A percentile compares a stretch with the other conserved stretches of the same genome.
Conservation (phyloP, 2,797 vertebrate genomes). For the Gadopsis marmoratus region DNA sequence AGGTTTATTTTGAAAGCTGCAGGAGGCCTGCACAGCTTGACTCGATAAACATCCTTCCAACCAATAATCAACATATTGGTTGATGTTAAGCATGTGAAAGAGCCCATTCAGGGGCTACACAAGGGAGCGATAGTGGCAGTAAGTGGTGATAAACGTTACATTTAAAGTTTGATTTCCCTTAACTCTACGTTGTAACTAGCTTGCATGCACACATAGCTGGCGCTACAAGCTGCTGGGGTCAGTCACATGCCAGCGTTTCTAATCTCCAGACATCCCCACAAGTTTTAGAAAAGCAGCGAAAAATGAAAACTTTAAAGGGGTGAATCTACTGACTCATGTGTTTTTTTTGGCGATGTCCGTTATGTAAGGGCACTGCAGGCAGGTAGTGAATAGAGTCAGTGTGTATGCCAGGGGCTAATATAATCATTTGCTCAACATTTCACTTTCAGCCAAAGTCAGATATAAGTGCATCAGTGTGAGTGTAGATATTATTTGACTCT, state of each 20-base stretch:
- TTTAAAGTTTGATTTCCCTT: not conserved
- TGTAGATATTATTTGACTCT: not conserved
- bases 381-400: constrained; percentile 53
- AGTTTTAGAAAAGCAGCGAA: constrained; percentile 5
- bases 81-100: too few species aligned
- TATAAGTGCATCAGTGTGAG: not conserved
- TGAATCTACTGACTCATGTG: constrained; percentile 48
- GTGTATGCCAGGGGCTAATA: constrained; percentile 33
- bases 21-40: too few species aligned
- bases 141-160: not conserved
- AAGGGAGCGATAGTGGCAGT: too few species aligned
- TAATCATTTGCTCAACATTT: not conserved
- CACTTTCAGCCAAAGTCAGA: constrained; percentile 1
- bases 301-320: constrained; percentile 15
- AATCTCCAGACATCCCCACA: not conserved
- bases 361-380: constrained; percentile 36
- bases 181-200: not conserved
- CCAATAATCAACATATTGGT: too few species aligned
- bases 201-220: not conserved
- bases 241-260: not conserved
- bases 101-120: too few species aligned
- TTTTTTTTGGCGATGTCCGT: constrained; percentile 27
- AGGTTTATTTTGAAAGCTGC: too few species aligned
- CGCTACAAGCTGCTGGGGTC: not conserved
- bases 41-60: too few species aligned